phyloP scores from a whole-genome alignment of 2,113 vertebrate genomes.

The Odontesthes bonariensis region DNA sequence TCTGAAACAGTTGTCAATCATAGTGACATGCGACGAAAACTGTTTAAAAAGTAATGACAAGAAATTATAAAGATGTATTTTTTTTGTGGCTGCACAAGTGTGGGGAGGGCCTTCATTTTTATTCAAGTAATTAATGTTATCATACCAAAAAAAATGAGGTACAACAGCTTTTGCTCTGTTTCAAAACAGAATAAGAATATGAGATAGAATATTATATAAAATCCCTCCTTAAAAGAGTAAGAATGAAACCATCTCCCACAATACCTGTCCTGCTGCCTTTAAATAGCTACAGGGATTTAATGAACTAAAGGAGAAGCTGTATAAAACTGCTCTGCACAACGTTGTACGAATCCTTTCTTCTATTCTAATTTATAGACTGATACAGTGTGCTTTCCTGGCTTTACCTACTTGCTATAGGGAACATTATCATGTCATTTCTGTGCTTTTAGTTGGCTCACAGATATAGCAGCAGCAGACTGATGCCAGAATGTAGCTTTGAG shows the following conservation, averaged over 20 bases:
- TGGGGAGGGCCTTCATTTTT: background rate
- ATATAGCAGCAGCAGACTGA: conserved; percentile 1
- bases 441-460: background rate
- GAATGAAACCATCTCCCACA: background rate
- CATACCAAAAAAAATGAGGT: background rate
- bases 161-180: background rate
- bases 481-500: background rate
- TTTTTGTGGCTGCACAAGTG: no score
- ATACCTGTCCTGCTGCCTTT: background rate
- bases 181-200: background rate
- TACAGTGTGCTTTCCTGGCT: background rate
- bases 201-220: background rate
- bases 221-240: no score
- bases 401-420: background rate
- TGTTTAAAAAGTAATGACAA: no score
- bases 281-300: background rate
- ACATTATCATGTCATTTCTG: conserved; percentile 1
- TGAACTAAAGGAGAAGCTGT: background rate
- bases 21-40: no score
- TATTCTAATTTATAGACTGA: conserved; percentile 2
- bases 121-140: background rate
- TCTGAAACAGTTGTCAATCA: no score
- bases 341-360: background rate
- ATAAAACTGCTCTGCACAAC: background rate
- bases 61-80: no score